Evolutionary conservation across 2,888 invertebrate genomes (phyloP).

Genomic region (Orchesella flavescens): DNA sequence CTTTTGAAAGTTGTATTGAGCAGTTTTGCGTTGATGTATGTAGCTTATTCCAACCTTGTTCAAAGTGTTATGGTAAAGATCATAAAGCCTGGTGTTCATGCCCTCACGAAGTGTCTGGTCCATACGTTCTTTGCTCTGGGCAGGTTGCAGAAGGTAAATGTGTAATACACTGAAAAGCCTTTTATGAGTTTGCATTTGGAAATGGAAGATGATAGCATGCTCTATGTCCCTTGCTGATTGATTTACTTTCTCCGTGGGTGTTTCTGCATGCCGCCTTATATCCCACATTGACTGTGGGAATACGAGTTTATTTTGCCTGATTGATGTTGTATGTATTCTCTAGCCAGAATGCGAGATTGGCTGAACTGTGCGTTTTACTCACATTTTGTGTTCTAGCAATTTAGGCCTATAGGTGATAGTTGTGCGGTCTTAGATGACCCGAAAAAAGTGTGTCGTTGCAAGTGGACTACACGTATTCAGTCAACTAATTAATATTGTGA

Average conservation of each 20-base stretch:
- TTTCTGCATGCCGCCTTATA: slow-evolving; percentile 48
- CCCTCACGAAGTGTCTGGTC: slow-evolving; percentile 81
- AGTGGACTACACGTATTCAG: slow-evolving; percentile 50
- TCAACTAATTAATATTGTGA: slow-evolving; percentile 39
- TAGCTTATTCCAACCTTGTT: slow-evolving; percentile 73
- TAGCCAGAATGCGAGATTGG: slow-evolving; percentile 29
- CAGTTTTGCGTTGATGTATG: slow-evolving; percentile 80
- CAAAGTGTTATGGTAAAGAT: slow-evolving; percentile 79
- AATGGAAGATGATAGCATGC: slow-evolving; percentile 50
- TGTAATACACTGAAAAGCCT: slow-evolving; percentile 26
- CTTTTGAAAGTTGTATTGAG: slow-evolving; percentile 68
- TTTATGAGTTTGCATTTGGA: slow-evolving; percentile 20
- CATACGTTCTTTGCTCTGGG: slow-evolving; percentile 60
- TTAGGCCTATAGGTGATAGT: slow-evolving; percentile 30
- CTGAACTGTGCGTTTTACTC: slow-evolving; percentile 24
- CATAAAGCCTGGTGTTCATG: slow-evolving; percentile 73
- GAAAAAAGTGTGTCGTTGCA: slow-evolving; percentile 48
- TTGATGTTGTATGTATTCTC: neutral
- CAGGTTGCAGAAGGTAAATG: slow-evolving; percentile 68
- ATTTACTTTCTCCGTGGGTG: slow-evolving; percentile 14
- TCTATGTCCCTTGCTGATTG: slow-evolving; percentile 29
- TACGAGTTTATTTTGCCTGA: neutral
- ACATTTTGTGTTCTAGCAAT: slow-evolving; percentile 15
- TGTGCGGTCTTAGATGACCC: slow-evolving; percentile 1
- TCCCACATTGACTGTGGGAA: neutral